Percentiles rank a stretch among this genome's conserved stretches.
Conservation (phyloP, 2,113 vertebrate species). For the Lophura nycthemera region DNA sequence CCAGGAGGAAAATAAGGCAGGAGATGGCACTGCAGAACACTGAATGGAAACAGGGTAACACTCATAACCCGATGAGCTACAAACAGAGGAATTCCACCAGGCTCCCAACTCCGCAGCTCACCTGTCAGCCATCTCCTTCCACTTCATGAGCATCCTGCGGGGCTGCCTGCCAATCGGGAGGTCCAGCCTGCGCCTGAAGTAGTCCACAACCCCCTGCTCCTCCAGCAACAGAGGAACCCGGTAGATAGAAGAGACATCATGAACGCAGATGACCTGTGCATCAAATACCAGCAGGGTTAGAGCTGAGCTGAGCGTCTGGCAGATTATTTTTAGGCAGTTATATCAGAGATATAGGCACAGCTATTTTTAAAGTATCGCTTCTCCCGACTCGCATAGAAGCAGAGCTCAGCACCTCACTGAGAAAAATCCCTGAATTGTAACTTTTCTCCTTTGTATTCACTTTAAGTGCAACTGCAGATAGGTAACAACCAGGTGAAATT, state of each 20-base stretch:
- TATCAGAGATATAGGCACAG: not conserved
- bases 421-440: too few relatives aligned
- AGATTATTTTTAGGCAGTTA: not conserved
- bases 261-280: slow-evolving; percentile 93
- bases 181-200: slow-evolving; percentile 89
- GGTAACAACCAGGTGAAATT: too few relatives aligned
- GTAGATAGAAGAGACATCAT: slow-evolving; percentile 95
- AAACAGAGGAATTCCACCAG: not conserved
- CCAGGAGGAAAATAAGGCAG: too few relatives aligned
- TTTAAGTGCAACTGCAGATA: too few relatives aligned
- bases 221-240: slow-evolving; percentile 91
- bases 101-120: slow-evolving; percentile 31
- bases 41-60: not conserved
- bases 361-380: too few relatives aligned
- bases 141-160: slow-evolving; percentile 91
- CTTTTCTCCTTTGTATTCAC: too few relatives aligned
- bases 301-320: too few relatives aligned
- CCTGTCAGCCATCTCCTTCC: slow-evolving; percentile 99
- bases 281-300: not conserved
- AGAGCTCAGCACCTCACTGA: too few relatives aligned
- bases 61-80: not conserved
- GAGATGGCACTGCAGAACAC: not conserved
- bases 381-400: too few relatives aligned
- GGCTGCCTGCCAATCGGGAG: slow-evolving; percentile 89
- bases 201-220: slow-evolving; percentile 93